phyloP scores from a whole-genome alignment of 2,888 invertebrate species.

The Lissocephala sabroskyi region DNA sequence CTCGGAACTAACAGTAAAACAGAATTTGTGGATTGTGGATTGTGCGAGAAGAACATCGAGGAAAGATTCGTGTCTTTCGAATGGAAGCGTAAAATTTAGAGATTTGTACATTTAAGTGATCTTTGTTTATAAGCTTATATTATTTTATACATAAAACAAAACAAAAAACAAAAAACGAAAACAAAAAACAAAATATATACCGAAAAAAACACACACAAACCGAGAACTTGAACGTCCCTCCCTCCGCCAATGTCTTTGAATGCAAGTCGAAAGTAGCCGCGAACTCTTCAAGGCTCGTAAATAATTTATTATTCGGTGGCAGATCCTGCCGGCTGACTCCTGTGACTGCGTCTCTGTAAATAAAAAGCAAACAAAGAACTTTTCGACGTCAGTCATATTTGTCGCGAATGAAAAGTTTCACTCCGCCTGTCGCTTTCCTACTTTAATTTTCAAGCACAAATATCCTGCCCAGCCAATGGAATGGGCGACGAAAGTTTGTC shows the following conservation, averaged over 20 bases:
- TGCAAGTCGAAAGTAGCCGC: too few relatives aligned
- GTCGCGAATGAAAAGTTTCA: conserved; percentile 61
- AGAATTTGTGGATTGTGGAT: too few relatives aligned
- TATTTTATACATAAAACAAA: conserved; percentile 65
- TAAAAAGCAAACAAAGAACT: conserved; percentile 59
- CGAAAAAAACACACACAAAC: conserved; percentile 19
- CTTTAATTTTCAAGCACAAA: too few relatives aligned
- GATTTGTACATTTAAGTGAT: conserved; percentile 71
- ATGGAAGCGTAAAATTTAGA: conserved; percentile 55
- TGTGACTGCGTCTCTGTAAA: conserved; percentile 20
- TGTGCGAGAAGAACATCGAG: conserved; percentile 42
- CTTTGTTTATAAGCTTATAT: conserved; percentile 70
- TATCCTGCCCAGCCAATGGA: too few relatives aligned
- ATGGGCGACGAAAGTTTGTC: too few relatives aligned
- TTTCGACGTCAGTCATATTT: conserved; percentile 57
- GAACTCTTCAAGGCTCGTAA: conserved; percentile 43
- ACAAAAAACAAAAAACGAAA: conserved; percentile 35
- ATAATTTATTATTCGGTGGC: conserved; percentile 45
- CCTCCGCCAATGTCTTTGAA: too few relatives aligned
- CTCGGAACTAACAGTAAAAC: too few relatives aligned
- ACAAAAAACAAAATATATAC: conserved; percentile 44
- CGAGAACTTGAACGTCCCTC: too few relatives aligned
- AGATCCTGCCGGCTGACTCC: conserved; percentile 5
- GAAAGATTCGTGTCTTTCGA: conserved; percentile 49
- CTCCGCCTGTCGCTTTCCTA: too few relatives aligned